Base-by-base conservation (phyloP, 2,797 vertebrate species). In the Lindbergichthys nudifrons region DNA sequence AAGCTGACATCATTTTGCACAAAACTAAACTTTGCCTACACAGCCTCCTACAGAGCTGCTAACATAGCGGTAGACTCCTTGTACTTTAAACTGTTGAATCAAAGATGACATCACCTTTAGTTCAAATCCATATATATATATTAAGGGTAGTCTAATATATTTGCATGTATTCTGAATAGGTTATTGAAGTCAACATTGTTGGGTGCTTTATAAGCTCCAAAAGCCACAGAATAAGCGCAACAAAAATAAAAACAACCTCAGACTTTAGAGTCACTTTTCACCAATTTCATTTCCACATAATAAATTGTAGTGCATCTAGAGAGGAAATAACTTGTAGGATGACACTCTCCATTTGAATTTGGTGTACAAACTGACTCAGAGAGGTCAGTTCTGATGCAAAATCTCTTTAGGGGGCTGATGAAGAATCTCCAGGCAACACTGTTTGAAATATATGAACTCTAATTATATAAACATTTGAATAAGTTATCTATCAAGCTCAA, bases 391-490 rank as follows among this genome's bases (percentile, higher is more conserved):
- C 67, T 42, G 72, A 83, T 21, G 70, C 65, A 62, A 65, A n/a
- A 30, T 69, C 59, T 74, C 70, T 83, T 70, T 42, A 65, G 70
- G 61, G 45, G 46, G n/a, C 41, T 52, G 61, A 71, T 76, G 78
- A 74, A 75, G 48, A 77, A 84, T 87, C 81, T 77, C 1, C 32
- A 78, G 73, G 76, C 75, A 51, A 56, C 32, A 30, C 53, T 81
- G 67, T 85, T 83, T 71, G 58, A 81, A 85, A 88, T 78, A 71
- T 72, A 76, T 84, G 46, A 85, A 73, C 61, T 82, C 42, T 73
- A 65, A 88, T 83, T 79, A 80, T 79, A 81, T 74, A 77, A 78
- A 75, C 71, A 81, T 87, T 87, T 80, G 67, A 89, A 83, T 83
- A 81, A 76, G 67, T 82, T 87, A 84, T 87, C 58, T 78, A 82